Evolutionary conservation across 2,797 vertebrate species (phyloP), one percentile per base, ranked within the genome.

Genomic region (Sorex maritimensis): DNA sequence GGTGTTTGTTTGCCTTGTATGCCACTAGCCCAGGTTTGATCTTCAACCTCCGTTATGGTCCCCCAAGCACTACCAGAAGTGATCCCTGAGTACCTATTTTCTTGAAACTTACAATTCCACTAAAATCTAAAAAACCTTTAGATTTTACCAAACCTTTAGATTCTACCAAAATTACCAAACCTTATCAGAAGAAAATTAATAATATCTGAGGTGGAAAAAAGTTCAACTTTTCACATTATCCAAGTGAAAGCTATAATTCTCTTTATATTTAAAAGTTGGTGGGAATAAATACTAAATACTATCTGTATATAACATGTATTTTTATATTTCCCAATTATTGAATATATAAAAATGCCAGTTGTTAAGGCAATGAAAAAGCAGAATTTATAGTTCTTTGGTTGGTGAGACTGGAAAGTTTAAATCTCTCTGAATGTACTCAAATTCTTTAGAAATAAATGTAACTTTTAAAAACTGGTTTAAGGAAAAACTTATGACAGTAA

Each of bases 361-460:
- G 58, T 61, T 61, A 61, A 61, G 58, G 58, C 21, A 19, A 61
- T 61, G 58, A 13, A 85, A 90, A 92, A 90, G 78, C 52, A 92
- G 30, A 63, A 12, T 5, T 41, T 88, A 17, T 87, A 81, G n/a
- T 73, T 69, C 49, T 49, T 89, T 77, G 85, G n/a, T 34, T 77
- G 15, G 4, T 38, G 24, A 26, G 6, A 55, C 1, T 58, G 83
- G 84, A 81, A 77, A 88, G 5, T 87, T 90, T 95, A 58, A 86
- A 5, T 84, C 49, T 88, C 49, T 88, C 90, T 92, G 4, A 17
- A 72, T 58, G 15, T 83, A 65, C 28, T 86, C 71, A 79, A 67
- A 23, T 90, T 44, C 58, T 90, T 95, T 92, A 92, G 67, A 46
- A 58, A 95, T 8, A 19, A 87, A 92, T 87, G 89, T 87, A 87